These are phyloP conservation scores for Heterotilapia buettikoferi DNA, from an alignment of 2,113 vertebrate species.

Conservation along the genomic window DNA sequence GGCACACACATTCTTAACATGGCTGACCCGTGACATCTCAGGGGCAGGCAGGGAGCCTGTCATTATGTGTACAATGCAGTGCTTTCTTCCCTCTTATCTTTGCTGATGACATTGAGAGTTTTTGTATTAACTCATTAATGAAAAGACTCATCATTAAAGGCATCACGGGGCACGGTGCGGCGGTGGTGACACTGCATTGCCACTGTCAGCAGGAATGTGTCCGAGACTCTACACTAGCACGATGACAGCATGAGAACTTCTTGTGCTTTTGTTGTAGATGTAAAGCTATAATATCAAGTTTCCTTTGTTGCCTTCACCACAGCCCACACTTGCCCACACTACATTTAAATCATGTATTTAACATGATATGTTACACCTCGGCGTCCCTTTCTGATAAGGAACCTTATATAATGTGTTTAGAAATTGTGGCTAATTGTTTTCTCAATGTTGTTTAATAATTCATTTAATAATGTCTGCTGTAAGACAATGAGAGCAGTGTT, in stretches of 20 bases:
- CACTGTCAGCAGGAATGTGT: slow-evolving; percentile 52
- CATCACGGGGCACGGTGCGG: slow-evolving; percentile 45
- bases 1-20: slow-evolving; percentile 99
- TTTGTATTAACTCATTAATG: slow-evolving; percentile 98
- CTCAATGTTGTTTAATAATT: background rate
- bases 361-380: background rate
- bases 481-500: background rate
- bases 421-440: background rate
- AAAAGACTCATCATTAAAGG: slow-evolving; percentile 89
- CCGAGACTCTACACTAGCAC: background rate
- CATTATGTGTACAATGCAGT: slow-evolving; percentile 89
- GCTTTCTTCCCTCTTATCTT: slow-evolving; percentile 96
- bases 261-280: background rate
- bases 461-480: background rate
- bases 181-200: slow-evolving; percentile 31
- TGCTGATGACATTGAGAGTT: slow-evolving; percentile 95
- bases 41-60: slow-evolving; percentile 84
- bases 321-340: background rate
- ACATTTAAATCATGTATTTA: background rate
- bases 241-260: slow-evolving; percentile 14
- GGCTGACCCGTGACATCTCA: slow-evolving; percentile 97
- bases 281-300: background rate
- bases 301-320: background rate
- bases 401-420: background rate
- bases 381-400: background rate